Evolutionary conservation across 2,113 vertebrate species (phyloP).

Genomic region (Paratilapia polleni): DNA sequence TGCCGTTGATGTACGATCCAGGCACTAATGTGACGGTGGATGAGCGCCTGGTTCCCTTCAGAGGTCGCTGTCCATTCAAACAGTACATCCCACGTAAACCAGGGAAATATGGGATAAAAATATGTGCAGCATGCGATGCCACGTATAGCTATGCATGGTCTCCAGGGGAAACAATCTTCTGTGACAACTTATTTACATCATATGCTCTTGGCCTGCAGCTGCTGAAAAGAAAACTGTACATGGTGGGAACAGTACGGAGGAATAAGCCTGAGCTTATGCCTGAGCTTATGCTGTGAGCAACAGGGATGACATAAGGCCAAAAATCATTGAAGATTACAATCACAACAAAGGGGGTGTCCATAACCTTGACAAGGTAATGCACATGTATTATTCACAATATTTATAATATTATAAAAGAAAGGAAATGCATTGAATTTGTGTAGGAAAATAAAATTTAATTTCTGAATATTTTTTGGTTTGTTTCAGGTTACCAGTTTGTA

Average conservation of each 20-base stretch:
- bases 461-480: not conserved
- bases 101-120: not conserved
- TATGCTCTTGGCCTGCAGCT: not conserved
- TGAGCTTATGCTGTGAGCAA: not conserved
- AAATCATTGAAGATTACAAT: not conserved
- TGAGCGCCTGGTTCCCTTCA: too few species aligned
- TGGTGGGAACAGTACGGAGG: not conserved
- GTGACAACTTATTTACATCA: not conserved
- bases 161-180: not conserved
- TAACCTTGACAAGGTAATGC: not conserved
- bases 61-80: too few species aligned
- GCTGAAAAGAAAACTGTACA: too few species aligned
- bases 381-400: not conserved
- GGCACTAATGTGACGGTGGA: too few species aligned
- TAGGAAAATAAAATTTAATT: not conserved
- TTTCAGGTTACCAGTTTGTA: not conserved
- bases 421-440: not conserved
- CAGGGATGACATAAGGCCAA: not conserved
- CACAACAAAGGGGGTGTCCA: not conserved
- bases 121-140: not conserved
- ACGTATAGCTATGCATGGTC: not conserved
- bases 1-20: too few species aligned
- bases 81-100: not conserved
- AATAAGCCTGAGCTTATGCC: not conserved
- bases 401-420: not conserved